Evolutionary conservation across 1,140 invertebrate species (phyloP), one percentile per base, ranked within the genome.

Genomic region (Oncopodura yosiiana): DNA sequence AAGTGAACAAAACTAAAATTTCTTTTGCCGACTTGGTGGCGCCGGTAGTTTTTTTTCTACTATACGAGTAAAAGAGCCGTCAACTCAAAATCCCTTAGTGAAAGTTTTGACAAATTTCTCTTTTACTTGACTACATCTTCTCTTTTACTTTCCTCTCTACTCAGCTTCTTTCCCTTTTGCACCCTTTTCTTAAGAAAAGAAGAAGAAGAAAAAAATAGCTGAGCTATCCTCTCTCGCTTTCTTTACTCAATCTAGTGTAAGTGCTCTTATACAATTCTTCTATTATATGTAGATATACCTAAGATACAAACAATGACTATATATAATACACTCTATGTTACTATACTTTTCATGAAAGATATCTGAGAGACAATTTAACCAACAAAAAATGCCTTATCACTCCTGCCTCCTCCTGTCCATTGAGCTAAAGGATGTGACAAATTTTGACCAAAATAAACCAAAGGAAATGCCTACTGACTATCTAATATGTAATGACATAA

Each of bases 61-160:
- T 58, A 50, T 60, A 58, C 58, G 36, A 56, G 24, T 49, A 51
- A 26, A 53, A 41, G 30, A n/a, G n/a, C n/a, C n/a, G n/a, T n/a
- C n/a, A n/a, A n/a, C n/a, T n/a, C n/a, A n/a, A n/a, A n/a, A n/a
- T n/a, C n/a, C n/a, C n/a, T n/a, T n/a, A n/a, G n/a, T n/a, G 50
- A 49, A 57, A 58, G 50, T 62, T 62, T 62, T 62, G 60, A 62
- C 60, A 62, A 62, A 62, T 62, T 58, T 56, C 53, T 54, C 45
- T 59, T 19, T 49, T 8, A 9, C 14, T 23, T 21, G n/a, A n/a
- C n/a, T n/a, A n/a, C n/a, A n/a, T 52, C 21, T 43, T 27, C 21
- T 21, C 16, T 8, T 16, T 18, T 49, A 30, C 32, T 30, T 32
- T 12, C 38, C 16, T 27, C 32, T 48, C 5, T 30, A 14, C 3